These are phyloP conservation scores for Proteles cristata DNA, from an alignment of 2,113 vertebrate species.

Conservation along the genomic window DNA sequence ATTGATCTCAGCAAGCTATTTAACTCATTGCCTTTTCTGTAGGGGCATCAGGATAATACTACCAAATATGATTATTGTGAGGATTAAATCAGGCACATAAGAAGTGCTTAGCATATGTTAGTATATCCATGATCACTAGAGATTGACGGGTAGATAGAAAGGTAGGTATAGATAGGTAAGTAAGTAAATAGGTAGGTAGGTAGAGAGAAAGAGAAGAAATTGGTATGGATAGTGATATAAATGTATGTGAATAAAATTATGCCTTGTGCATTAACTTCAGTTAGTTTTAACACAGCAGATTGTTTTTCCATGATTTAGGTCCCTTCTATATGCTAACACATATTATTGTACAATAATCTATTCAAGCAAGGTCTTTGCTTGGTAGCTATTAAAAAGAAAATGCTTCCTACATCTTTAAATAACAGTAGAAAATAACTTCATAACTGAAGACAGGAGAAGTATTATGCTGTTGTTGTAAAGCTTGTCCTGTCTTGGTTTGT, in stretches of 20 bases:
- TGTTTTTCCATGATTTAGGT: background rate
- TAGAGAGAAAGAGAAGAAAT: background rate
- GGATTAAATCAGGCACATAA: background rate
- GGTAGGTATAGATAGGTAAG: background rate
- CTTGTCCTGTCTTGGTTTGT: background rate
- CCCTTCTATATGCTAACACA: background rate
- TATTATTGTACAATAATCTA: background rate
- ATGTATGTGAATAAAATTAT: background rate
- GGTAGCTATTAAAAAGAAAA: background rate
- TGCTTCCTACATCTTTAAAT: background rate
- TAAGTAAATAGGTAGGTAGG: background rate
- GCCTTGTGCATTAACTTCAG: background rate
- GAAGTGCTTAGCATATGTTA: background rate
- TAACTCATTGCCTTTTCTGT: background rate
- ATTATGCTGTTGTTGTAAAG: background rate
- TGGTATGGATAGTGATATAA: background rate
- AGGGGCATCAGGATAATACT: background rate
- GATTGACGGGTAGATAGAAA: background rate
- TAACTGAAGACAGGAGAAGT: background rate
- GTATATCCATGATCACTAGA: background rate
- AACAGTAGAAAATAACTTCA: background rate
- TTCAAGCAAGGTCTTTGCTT: background rate
- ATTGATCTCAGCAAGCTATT: background rate
- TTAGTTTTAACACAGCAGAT: background rate
- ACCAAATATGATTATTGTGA: background rate